Base-by-base conservation (phyloP, 2,797 vertebrate species). In the Poecilia gillii region DNA sequence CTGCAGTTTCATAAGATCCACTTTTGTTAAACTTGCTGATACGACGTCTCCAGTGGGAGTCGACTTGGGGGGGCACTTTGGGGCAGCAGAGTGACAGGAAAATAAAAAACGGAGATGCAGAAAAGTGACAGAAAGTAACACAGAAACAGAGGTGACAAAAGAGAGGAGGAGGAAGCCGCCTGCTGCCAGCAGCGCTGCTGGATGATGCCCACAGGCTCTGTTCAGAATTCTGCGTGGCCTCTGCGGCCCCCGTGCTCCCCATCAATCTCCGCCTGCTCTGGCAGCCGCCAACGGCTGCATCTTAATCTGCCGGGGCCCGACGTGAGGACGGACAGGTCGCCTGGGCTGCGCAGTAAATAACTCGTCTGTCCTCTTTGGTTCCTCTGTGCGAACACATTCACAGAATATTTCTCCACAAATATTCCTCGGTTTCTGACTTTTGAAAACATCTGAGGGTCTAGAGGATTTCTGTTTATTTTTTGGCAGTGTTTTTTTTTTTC, bases 291-390 rank as follows among this genome's bases (percentile, higher is more conserved):
- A 85, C 85, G 87, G 91, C 93, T 93, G 93, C 92, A 93, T 95
- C 94, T 94, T 93, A 92, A 93, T 93, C 93, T 86, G 88, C 92
- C 46, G 90, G 87, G 88, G 93, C 89, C 72, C 92, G 89, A 94
- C 91, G 91, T 94, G 94, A 94, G 93, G 94, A 93, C 91, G 89
- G 93, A 92, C 94, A 94, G 93, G 92, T 93, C 91, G 81, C 91
- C 88, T 89, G 93, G 91, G 91, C 90, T 78, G 33, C 3, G 83
- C 87, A 91, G 92, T 94, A 94, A 94, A 94, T 94, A 94, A 94
- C 91, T 88, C 86, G 83, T 77, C 91, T 90, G 91, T 91, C 90
- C 85, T 90, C 87, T 84, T 64, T 76, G 84, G 85, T 83, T 89
- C 89, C 90, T 88, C 47, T 20, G 75, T 85, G 88, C 78, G 76